Conservation (phyloP, 2,113 vertebrate genomes). For the Amphiprion percula region DNA sequence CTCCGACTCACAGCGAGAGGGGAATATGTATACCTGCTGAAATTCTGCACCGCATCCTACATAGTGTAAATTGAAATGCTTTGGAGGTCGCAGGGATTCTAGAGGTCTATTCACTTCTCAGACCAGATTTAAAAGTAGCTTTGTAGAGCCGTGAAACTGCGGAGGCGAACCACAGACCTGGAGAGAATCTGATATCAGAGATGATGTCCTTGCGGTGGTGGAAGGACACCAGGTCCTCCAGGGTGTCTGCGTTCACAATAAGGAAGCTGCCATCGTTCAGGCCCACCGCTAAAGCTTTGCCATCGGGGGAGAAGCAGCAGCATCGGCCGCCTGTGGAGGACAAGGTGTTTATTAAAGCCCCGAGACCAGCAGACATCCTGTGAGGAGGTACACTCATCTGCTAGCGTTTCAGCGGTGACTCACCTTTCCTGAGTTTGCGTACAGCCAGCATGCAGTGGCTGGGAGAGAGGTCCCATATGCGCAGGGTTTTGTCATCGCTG, state of each 20-base stretch:
- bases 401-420: slow-evolving; percentile 46
- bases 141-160: background rate
- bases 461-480: slow-evolving; percentile 99
- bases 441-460: slow-evolving; percentile 99
- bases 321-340: slow-evolving; percentile 91
- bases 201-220: slow-evolving; percentile 97
- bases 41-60: slow-evolving; percentile 38
- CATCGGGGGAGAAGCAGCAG: slow-evolving; percentile 98
- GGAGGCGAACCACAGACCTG: slow-evolving; percentile 85
- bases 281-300: slow-evolving; percentile 96
- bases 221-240: slow-evolving; percentile 98
- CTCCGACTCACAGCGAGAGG: slow-evolving; percentile 39
- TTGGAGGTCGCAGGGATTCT: slow-evolving; percentile 38
- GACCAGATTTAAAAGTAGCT: slow-evolving; percentile 11
- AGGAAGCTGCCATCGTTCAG: slow-evolving; percentile 97
- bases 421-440: slow-evolving; percentile 98
- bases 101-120: slow-evolving; percentile 24
- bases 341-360: slow-evolving; percentile 39
- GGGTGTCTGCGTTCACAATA: slow-evolving; percentile 96
- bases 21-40: slow-evolving; percentile 53
- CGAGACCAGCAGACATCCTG: slow-evolving; percentile 12
- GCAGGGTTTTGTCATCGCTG: slow-evolving; percentile 97
- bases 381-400: slow-evolving; percentile 31
- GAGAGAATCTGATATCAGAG: slow-evolving; percentile 98
- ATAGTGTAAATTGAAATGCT: slow-evolving; percentile 32